Evolutionary conservation across 2,888 invertebrate genomes (phyloP).

Genomic region (Brachyopa scutellaris): DNA sequence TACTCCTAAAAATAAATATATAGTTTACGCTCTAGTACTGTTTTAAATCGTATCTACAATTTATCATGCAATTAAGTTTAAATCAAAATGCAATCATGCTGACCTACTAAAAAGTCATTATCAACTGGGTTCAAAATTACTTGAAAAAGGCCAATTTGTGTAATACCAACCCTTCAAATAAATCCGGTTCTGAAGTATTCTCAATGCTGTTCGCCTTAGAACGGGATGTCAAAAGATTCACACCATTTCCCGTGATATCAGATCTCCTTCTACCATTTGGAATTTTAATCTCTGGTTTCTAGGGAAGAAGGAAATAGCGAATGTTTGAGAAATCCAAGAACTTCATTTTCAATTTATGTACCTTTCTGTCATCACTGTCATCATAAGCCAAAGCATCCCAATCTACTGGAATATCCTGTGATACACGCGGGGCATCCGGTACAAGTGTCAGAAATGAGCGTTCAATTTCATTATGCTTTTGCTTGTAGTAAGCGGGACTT

Average conservation of each 20-base stretch:
- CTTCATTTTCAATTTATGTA: conserved; percentile 59
- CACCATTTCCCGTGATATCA: conserved; percentile 76
- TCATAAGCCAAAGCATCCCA: conserved; percentile 83
- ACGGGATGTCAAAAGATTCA: conserved; percentile 73
- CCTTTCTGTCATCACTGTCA: conserved; percentile 76
- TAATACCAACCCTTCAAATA: conserved; percentile 78
- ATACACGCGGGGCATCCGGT: conserved; percentile 92
- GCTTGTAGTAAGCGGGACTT: conserved; percentile 90
- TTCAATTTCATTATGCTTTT: conserved; percentile 89
- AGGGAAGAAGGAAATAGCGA: conserved; percentile 7
- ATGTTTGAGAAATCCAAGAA: too few relatives aligned
- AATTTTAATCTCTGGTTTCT: conserved; percentile 77
- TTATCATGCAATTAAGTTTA: conserved; percentile 39
- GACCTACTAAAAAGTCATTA: conserved; percentile 23
- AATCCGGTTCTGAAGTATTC: conserved; percentile 80
- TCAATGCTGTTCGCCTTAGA: conserved; percentile 76
- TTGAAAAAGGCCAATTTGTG: too few relatives aligned
- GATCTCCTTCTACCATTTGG: conserved; percentile 60
- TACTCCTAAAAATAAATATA: too few relatives aligned
- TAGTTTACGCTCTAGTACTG: neutral
- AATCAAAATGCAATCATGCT: conserved; percentile 14
- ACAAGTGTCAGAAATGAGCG: conserved; percentile 86
- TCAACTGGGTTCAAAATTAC: too few relatives aligned
- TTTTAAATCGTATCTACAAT: neutral
- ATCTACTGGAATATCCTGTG: conserved; percentile 86